These are phyloP conservation scores for Cassiopea xamachana DNA, from an alignment of 30 jellyfish, hydroid and myxozoan genomes.

Conservation along the genomic window DNA sequence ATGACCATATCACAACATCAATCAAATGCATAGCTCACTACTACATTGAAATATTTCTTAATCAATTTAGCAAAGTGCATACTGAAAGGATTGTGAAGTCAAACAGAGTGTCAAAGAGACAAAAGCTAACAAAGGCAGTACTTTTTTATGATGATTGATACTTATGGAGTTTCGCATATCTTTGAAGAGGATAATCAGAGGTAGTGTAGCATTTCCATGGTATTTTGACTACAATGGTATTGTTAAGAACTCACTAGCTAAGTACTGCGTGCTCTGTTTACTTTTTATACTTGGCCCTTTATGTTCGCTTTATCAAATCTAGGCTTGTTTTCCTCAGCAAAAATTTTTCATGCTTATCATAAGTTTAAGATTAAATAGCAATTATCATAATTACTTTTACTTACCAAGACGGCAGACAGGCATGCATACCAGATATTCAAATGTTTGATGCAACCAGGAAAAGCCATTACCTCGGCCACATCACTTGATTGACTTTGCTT, in stretches of 20 bases:
- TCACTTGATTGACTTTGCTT: neutral
- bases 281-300: neutral
- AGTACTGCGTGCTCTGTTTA: neutral
- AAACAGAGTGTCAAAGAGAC: neutral
- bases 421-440: neutral
- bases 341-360: neutral
- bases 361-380: neutral
- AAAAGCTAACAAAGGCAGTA: constrained; percentile 4
- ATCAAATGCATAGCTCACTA: neutral
- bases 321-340: neutral
- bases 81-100: constrained; percentile 3
- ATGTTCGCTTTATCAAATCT: neutral
- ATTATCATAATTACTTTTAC: neutral
- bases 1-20: constrained; percentile 11
- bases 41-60: neutral
- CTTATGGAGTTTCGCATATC: neutral
- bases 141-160: constrained; percentile 3
- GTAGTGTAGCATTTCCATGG: neutral
- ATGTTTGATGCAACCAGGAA: neutral
- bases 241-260: neutral
- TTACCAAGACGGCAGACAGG: neutral
- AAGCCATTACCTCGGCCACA: neutral
- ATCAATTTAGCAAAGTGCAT: constrained; percentile 20
- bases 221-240: neutral
- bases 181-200: neutral